Evolutionary conservation across 35 echinoderm and acorn worm genomes (phyloP).

Genomic region (Ptychodera flava): DNA sequence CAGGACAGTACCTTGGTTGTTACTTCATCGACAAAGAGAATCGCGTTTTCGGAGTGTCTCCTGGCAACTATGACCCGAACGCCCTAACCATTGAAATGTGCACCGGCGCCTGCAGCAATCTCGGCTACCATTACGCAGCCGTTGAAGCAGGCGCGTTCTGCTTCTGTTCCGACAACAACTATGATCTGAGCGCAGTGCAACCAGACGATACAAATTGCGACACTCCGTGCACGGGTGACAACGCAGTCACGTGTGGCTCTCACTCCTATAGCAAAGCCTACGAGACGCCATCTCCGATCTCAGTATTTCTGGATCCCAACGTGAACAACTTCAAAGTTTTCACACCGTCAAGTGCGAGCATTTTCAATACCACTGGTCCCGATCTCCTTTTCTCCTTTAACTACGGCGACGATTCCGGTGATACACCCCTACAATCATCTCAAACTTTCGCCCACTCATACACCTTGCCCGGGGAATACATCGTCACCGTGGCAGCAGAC

Average conservation of each 20-base stretch:
- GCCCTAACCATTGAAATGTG: constrained; percentile 15
- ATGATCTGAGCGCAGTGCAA: neutral
- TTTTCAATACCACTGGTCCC: constrained; percentile 9
- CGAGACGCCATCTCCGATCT: neutral
- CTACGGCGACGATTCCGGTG: constrained; percentile 14
- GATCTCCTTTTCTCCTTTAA: constrained; percentile 13
- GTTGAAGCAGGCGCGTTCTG: constrained; percentile 30
- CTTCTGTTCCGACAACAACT: constrained; percentile 24
- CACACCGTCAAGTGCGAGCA: neutral
- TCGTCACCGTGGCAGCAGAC: neutral
- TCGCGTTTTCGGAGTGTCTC: constrained; percentile 20
- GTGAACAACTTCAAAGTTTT: neutral
- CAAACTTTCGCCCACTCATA: constrained; percentile 4
- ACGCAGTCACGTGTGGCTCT: neutral
- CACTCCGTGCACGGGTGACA: neutral
- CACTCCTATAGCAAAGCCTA: neutral
- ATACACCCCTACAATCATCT: constrained; percentile 4
- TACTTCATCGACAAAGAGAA: constrained; percentile 16
- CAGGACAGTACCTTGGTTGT: neutral
- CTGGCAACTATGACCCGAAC: constrained; percentile 24
- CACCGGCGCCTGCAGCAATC: constrained; percentile 9
- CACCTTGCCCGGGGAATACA: constrained; percentile 16
- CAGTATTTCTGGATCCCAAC: neutral
- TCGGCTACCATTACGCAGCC: constrained; percentile 23
- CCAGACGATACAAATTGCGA: neutral